Conservation (phyloP, 2,797 vertebrate genomes). For the Sebastes kiyomatsui region DNA sequence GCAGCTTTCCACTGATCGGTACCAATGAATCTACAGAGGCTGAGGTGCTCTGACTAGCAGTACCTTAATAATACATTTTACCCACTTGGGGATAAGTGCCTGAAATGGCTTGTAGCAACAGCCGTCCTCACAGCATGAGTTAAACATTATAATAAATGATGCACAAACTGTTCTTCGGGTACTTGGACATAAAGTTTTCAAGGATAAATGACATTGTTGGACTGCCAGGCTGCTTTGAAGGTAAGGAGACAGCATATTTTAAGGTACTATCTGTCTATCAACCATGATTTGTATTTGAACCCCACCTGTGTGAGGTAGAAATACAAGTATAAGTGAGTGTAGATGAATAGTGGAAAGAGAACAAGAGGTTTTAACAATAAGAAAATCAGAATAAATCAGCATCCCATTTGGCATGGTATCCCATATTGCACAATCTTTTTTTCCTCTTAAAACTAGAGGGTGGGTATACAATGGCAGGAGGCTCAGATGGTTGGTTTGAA, state of each 20-base stretch:
- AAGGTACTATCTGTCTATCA: not conserved
- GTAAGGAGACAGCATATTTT: not conserved
- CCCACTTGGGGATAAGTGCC: constrained; percentile 4
- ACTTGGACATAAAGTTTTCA: not conserved
- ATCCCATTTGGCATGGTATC: not conserved
- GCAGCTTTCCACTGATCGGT: not conserved
- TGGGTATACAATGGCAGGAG: not conserved
- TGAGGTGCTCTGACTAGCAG: not conserved
- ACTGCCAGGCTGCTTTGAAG: not conserved
- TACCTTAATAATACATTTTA: not conserved
- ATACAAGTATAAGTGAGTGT: not conserved
- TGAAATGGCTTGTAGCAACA: constrained; percentile 1
- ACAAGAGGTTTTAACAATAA: not conserved
- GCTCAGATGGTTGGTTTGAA: not conserved
- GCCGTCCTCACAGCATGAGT: not conserved
- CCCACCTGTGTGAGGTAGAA: not conserved
- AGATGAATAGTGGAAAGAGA: not conserved
- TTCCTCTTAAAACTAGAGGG: not conserved
- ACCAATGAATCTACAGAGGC: not conserved
- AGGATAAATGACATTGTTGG: not conserved
- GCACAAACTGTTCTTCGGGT: not conserved
- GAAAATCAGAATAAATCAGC: not conserved
- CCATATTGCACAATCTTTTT: not conserved
- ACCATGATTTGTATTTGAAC: not conserved
- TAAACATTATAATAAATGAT: not conserved